These are phyloP conservation scores for Drosophila diplacantha DNA, from an alignment of 2,888 invertebrate genomes.

Conservation along the genomic window DNA sequence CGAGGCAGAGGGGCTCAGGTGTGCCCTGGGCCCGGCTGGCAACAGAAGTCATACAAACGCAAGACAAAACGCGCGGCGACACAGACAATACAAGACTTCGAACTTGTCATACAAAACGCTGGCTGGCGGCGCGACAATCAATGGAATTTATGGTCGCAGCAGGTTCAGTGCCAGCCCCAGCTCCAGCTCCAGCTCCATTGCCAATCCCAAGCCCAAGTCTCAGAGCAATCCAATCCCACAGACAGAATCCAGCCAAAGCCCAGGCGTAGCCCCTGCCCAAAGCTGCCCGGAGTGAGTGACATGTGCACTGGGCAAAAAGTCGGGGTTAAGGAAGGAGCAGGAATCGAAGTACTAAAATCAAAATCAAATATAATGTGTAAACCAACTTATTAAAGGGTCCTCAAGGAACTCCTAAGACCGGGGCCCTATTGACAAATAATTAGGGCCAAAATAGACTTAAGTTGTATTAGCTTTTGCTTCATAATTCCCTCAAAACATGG, in stretches of 20 bases:
- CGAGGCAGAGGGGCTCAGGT: slow-evolving; percentile 19
- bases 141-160: slow-evolving; percentile 65
- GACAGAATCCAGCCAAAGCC: slow-evolving; percentile 23
- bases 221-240: slow-evolving; percentile 21
- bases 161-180: slow-evolving; percentile 27
- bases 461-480: no score
- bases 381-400: not conserved
- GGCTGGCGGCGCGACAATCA: slow-evolving; percentile 62
- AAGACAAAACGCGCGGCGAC: slow-evolving; percentile 43
- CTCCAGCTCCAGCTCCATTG: slow-evolving; percentile 1
- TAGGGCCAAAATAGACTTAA: no score
- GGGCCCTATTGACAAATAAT: no score
- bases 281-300: slow-evolving; percentile 19
- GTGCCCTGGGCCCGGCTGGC: slow-evolving; percentile 46
- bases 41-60: slow-evolving; percentile 67
- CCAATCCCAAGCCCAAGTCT: slow-evolving; percentile 29
- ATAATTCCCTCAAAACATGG: no score
- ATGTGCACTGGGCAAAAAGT: slow-evolving; percentile 25
- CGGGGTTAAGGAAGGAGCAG: not conserved
- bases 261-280: slow-evolving; percentile 12
- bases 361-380: not conserved
- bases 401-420: not conserved
- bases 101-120: slow-evolving; percentile 69
- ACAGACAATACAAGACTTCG: slow-evolving; percentile 51
- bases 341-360: not conserved